A percentile compares a stretch with the other conserved stretches of the same genome.
phyloP scores from a whole-genome alignment of 2,888 invertebrate genomes.

The Nomada ruficornis region DNA sequence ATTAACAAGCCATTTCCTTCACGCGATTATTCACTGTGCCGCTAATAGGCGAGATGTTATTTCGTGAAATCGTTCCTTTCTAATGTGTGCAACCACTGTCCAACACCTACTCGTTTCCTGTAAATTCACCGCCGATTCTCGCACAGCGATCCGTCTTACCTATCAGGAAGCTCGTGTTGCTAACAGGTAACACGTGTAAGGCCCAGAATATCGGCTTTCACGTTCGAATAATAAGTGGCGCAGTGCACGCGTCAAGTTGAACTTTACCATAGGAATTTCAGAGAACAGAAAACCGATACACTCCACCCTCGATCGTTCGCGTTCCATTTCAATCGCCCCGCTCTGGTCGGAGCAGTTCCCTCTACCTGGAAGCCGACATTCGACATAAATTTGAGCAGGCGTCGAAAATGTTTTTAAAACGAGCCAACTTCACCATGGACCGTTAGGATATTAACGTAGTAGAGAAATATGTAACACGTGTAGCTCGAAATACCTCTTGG shows the following conservation, averaged over 20 bases:
- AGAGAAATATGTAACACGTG: neutral
- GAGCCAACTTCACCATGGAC: neutral
- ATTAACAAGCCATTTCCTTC: conserved; percentile 62
- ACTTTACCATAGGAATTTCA: conserved; percentile 46
- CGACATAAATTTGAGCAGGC: neutral
- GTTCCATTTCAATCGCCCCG: conserved; percentile 8
- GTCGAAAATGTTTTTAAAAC: neutral
- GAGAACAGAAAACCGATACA: conserved; percentile 53
- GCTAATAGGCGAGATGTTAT: conserved; percentile 54
- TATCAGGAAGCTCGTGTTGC: conserved; percentile 68
- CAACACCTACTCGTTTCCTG: conserved; percentile 69
- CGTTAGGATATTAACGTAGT: neutral
- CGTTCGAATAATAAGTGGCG: conserved; percentile 64
- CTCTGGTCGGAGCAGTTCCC: conserved; percentile 6
- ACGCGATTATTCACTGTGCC: conserved; percentile 64
- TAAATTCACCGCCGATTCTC: conserved; percentile 64
- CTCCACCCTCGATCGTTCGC: conserved; percentile 12
- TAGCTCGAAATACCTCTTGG: neutral
- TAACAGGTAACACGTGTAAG: conserved; percentile 71
- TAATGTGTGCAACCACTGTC: conserved; percentile 42
- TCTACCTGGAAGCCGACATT: neutral
- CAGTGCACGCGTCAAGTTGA: conserved; percentile 54
- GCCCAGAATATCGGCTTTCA: conserved; percentile 68
- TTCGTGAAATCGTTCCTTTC: conserved; percentile 63
- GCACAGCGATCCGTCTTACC: conserved; percentile 66